A percentile compares a stretch with the other conserved stretches of the same genome.
Conservation (phyloP, 2,888 invertebrate species). For the Bombyx huttoni region DNA sequence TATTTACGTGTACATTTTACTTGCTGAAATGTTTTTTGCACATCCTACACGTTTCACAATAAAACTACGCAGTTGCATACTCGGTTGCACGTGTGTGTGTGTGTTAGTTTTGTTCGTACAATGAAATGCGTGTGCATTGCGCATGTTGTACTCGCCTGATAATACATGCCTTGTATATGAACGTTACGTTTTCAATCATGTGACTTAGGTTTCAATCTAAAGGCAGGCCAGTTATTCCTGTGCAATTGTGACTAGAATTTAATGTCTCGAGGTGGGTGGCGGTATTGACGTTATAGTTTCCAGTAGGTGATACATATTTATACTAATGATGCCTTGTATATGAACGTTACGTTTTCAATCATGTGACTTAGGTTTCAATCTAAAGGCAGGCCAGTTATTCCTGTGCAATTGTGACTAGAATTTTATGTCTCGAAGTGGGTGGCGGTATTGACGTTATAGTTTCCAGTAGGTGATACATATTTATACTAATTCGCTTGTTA, state of each 20-base stretch:
- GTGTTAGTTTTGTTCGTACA: conserved; percentile 26
- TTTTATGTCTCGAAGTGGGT: too few relatives aligned
- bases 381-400: too few relatives aligned
- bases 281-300: too few relatives aligned
- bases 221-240: too few relatives aligned
- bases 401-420: too few relatives aligned
- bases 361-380: conserved; percentile 2
- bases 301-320: too few relatives aligned
- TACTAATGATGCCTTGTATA: conserved; percentile 19
- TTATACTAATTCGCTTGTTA: too few relatives aligned
- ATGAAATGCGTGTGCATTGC: conserved; percentile 22
- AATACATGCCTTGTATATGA: conserved; percentile 22
- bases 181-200: not conserved
- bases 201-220: conserved; percentile 1
- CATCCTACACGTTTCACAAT: conserved; percentile 2
- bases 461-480: too few relatives aligned
- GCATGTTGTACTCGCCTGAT: conserved; percentile 24
- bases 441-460: too few relatives aligned
- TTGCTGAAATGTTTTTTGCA: conserved; percentile 5
- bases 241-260: too few relatives aligned
- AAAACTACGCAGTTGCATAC: conserved; percentile 54
- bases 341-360: conserved; percentile 1
- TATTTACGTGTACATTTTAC: not conserved
- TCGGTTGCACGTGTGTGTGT: conserved; percentile 24
- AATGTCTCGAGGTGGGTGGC: too few relatives aligned